Evolutionary conservation across 2,888 invertebrate genomes (phyloP).

Genomic region (Drosophila prostipennis): DNA sequence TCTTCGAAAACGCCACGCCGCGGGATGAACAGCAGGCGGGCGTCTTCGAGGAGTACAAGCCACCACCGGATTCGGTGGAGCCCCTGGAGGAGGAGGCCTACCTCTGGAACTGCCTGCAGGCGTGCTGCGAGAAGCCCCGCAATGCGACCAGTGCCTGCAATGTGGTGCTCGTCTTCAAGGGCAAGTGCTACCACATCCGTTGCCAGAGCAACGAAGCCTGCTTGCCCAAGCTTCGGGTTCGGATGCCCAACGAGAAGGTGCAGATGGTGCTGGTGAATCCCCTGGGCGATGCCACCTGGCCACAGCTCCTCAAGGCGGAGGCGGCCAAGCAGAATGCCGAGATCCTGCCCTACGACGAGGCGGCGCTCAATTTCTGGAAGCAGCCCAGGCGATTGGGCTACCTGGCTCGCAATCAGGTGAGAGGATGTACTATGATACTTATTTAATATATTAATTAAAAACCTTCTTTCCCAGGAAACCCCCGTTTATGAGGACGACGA

Average conservation of each 20-base stretch:
- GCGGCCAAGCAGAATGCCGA: constrained; percentile 71
- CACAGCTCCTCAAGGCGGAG: constrained; percentile 77
- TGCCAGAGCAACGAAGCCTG: constrained; percentile 90
- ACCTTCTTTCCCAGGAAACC: constrained; percentile 42
- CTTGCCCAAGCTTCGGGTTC: constrained; percentile 87
- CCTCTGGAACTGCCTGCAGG: constrained; percentile 89
- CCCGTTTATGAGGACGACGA: constrained; percentile 81
- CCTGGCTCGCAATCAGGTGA: constrained; percentile 51
- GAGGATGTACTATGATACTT: not conserved
- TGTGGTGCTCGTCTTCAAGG: constrained; percentile 91
- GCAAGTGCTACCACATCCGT: constrained; percentile 91
- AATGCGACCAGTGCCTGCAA: constrained; percentile 86
- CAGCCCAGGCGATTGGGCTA: constrained; percentile 72
- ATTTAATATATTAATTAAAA: not conserved
- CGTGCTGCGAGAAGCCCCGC: constrained; percentile 82
- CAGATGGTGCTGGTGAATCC: constrained; percentile 92
- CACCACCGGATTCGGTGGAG: constrained; percentile 44
- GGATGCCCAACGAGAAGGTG: constrained; percentile 87
- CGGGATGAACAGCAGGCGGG: constrained; percentile 86
- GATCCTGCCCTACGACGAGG: constrained; percentile 68
- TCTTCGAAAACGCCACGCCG: constrained; percentile 83
- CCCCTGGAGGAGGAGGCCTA: constrained; percentile 86
- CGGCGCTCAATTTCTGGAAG: constrained; percentile 81
- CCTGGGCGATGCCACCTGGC: constrained; percentile 84
- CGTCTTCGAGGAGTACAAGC: constrained; percentile 85